Conservation (phyloP, 2,888 invertebrate species). For the Euclidia mi region DNA sequence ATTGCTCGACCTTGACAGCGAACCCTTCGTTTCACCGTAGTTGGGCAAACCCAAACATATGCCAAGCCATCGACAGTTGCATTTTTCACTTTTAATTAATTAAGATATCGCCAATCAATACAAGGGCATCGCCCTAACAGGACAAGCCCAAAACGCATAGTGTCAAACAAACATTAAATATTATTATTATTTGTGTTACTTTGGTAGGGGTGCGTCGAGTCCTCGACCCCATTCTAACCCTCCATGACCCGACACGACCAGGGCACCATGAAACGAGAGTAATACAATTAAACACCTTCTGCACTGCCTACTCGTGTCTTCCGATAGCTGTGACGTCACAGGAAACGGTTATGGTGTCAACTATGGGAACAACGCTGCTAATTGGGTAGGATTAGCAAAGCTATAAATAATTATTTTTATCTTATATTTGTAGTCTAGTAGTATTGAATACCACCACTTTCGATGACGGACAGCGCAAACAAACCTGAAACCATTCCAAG, state of each 20-base stretch:
- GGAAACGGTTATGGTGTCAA: not conserved
- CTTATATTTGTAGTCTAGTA: too few relatives aligned
- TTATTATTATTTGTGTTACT: conserved; percentile 47
- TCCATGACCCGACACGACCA: conserved; percentile 62
- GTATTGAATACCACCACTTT: too few relatives aligned
- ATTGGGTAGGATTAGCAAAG: not conserved
- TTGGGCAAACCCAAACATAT: too few relatives aligned
- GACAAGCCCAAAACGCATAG: not conserved
- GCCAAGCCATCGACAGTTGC: too few relatives aligned
- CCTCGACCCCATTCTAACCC: conserved; percentile 83
- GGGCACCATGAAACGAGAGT: conserved; percentile 78
- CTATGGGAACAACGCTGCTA: not conserved
- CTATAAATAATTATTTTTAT: too few relatives aligned
- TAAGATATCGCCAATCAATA: not conserved
- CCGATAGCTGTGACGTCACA: conserved; percentile 9
- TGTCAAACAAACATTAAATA: conserved; percentile 3
- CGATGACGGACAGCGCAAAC: too few relatives aligned
- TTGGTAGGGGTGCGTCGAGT: conserved; percentile 57
- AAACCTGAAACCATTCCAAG: too few relatives aligned
- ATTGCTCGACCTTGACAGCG: too few relatives aligned
- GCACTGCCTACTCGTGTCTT: conserved; percentile 30
- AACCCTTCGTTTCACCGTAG: too few relatives aligned
- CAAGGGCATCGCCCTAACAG: not conserved
- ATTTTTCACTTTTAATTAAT: not conserved
- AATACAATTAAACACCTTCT: conserved; percentile 81